Conservation (phyloP, 2,113 vertebrate species). For the Plectropomus leopardus region DNA sequence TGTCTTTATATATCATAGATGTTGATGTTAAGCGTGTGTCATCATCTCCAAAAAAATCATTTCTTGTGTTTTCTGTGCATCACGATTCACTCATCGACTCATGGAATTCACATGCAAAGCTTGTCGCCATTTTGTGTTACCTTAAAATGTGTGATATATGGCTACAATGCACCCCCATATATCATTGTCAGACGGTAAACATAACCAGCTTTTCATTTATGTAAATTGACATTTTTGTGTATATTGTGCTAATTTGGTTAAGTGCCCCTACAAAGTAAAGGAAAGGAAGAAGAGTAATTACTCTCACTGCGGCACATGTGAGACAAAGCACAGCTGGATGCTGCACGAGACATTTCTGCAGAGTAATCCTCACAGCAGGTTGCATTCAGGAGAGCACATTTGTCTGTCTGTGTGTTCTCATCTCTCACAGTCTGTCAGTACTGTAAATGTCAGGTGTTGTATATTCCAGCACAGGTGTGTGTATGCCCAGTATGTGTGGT, state of each 20-base stretch:
- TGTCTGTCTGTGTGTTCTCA: constrained; percentile 79
- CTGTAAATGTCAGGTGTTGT: constrained; percentile 73
- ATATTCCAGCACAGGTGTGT: constrained; percentile 60
- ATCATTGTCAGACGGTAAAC: constrained; percentile 54
- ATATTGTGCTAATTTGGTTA: constrained; percentile 21
- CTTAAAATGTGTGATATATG: constrained; percentile 68
- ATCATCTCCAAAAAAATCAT: constrained; percentile 46
- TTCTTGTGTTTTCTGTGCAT: constrained; percentile 60
- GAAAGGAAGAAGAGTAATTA: background rate
- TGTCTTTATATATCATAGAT: constrained; percentile 38
- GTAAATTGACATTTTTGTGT: constrained; percentile 30
- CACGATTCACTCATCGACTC: constrained; percentile 58
- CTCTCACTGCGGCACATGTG: constrained; percentile 2
- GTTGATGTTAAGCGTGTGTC: constrained; percentile 77
- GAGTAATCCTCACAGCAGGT: constrained; percentile 35
- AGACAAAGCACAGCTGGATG: constrained; percentile 45
- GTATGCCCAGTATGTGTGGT: constrained; percentile 66
- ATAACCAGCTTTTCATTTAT: constrained; percentile 53
- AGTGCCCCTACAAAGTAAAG: constrained; percentile 22
- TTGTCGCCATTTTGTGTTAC: constrained; percentile 61
- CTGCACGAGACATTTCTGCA: constrained; percentile 30
- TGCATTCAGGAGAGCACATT: constrained; percentile 68
- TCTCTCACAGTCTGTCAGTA: constrained; percentile 77
- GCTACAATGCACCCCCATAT: constrained; percentile 53
- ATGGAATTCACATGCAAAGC: constrained; percentile 64